Base-by-base conservation (phyloP, 2,797 vertebrate genomes). In the Enteromius afrohamiltoni region DNA sequence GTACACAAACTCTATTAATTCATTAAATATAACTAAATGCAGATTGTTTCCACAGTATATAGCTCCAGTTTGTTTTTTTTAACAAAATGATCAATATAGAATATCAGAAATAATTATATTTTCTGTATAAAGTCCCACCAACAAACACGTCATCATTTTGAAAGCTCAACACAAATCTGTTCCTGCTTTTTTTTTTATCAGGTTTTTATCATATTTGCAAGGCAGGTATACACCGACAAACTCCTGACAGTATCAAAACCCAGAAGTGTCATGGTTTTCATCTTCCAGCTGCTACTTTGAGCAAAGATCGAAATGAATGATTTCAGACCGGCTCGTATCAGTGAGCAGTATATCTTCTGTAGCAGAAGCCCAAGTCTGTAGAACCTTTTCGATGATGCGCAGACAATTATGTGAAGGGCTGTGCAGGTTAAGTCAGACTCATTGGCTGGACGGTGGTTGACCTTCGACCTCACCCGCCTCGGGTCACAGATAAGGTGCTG, bases 391-490 rank as follows among this genome's bases (percentile, higher is more conserved):
- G 34, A 69, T 84, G 80, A 69, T 85, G 80, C 55, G 6, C 14
- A 80, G 74, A 73, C 26, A 80, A 84, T 87, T 87, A 87, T 37
- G 11, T 74, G 6, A 42, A 62, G 65, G 23, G 62, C 71, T 75
- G 71, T 83, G 71, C 74, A 76, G 81, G 85, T 87, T 78, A 81
- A 79, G 83, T 87, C 71, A 84, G 82, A 76, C 83, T 74, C 58
- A 51, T 79, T 67, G 79, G 68, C 68, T 70, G 83, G 74, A 88
- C 86, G 88, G 87, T 86, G 80, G 60, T 1, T 74, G 77, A 88
- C 84, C 88, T 87, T 55, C 89, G 85, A 87, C 84, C 86, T 87
- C 49, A 81, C 80, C 86, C 83, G 88, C 88, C 87, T 82, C 71
- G 60, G 84, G 88, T 77, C 29, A 37, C 51, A 83, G 86, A 83